Evolutionary conservation across 2,113 vertebrate genomes (phyloP), one percentile per base, ranked within the genome.

Genomic region (Jacana jacana): DNA sequence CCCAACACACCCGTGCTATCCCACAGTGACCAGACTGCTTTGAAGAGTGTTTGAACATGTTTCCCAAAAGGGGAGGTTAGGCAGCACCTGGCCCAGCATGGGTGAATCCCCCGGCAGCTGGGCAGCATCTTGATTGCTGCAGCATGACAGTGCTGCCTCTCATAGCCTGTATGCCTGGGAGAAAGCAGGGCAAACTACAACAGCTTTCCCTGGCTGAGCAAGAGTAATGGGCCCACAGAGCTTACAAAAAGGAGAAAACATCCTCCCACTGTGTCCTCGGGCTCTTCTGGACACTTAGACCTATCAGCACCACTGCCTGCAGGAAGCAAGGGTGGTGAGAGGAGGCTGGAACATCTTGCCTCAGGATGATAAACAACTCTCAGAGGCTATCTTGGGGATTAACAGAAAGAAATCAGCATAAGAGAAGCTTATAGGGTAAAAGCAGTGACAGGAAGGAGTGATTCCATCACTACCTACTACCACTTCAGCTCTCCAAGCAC

Each of bases 311-410:
- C 35, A 7, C 77, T 68, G 16, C 0, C 0, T 73, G 63, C 58
- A 83, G 83, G 80, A 73, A 81, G 73, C 49, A 81, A 64, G 39
- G 39, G 69, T 87, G 86, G 48, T 68, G 57, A 93, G 57, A 93
- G 69, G 65, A 84, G 73, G 61, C 69, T 91, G 93, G 73, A 95
- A 86, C 23, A 25, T 86, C 86, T 92, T 72, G 51, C 46, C 65
- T n/a, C 6, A 2, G 81, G 35, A 57, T 49, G 73, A 96, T 91
- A 95, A 97, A 95, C 73, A 93, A 55, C 57, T 31, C 72, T 87
- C 48, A 76, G 52, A 89, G 39, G 39, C 83, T 92, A 23, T 68
- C 77, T 48, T 61, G 55, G 42, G 83, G 61, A 93, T 89, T 92
- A 93, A 30, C 69, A 89, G 60, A 73, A 78, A 89, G 55, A 89